Evolutionary conservation across 2,888 invertebrate species (phyloP), one percentile per base, ranked within the genome.

Genomic region (Lepas anatifera): DNA sequence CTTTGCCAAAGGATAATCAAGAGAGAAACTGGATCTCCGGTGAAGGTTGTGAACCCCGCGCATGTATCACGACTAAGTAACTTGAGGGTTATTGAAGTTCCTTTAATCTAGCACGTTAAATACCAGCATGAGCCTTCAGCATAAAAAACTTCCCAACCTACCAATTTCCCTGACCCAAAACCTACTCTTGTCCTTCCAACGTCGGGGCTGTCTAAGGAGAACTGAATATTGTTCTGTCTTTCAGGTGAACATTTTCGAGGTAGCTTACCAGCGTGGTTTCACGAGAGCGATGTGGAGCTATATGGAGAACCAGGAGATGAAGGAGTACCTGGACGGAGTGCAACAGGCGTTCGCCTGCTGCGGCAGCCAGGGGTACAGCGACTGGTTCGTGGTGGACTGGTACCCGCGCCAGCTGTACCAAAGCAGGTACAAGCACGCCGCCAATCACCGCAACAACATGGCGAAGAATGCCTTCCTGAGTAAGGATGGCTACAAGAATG

Each of bases 351-450:
- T 64, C 39, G 64, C 11, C 25, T 64, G 64, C 64, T 64, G 64
- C 64, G 64, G 64, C 11, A n/a, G 25, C 37, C 64, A 39, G 25
- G 39, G 64, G 13, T 64, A 39, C 64, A 10, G 22, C n/a, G 64
- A 64, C 64, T 64, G 64, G 64, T 64, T 39, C 64, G 64, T 64
- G n/a, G 64, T 64, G 11, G 64, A 64, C 64, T 64, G 64, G 64
- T 64, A 64, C 39, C 64, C 64, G 25, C 37, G 25, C 2, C 10
- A 37, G 18, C 64, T 64, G 25, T 64, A 39, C 39, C 35, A 35
- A n/a, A 18, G 10, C 25, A 22, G 64, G 3, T 64, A 64, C 39
- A 39, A n/a, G 64, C 11, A 8, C 10, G 64, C 58, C 32, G 58
- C 58, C 32, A 32, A 32, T 13, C 58, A 58, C 32, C 27, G 58